Evolutionary conservation across 2,797 vertebrate species (phyloP).

Genomic region (Pempheris klunzingeri): DNA sequence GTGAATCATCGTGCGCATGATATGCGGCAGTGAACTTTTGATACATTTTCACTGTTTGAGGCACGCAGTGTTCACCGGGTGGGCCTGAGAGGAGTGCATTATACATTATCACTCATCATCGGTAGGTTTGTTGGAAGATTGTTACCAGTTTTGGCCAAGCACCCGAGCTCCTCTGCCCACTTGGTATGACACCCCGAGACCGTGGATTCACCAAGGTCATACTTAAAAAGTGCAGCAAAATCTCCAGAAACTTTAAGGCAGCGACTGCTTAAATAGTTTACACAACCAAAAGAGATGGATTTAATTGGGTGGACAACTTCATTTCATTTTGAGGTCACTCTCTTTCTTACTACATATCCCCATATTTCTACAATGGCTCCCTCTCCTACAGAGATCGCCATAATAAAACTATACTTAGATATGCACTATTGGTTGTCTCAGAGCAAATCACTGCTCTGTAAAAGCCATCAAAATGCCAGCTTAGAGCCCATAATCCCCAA

Average conservation of each 20-base stretch:
- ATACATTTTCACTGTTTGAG: slow-evolving; percentile 4
- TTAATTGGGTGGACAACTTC: slow-evolving; percentile 25
- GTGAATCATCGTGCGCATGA: background rate
- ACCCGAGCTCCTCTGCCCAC: background rate
- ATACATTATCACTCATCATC: background rate
- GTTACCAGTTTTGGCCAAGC: background rate
- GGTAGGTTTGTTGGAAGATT: slow-evolving; percentile 5
- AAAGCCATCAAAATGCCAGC: slow-evolving; percentile 64
- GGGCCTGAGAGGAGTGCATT: background rate
- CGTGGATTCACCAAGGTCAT: background rate
- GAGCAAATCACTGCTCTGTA: slow-evolving; percentile 50
- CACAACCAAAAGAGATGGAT: slow-evolving; percentile 29
- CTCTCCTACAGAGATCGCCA: background rate
- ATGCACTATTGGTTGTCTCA: slow-evolving; percentile 38
- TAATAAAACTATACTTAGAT: slow-evolving; percentile 39
- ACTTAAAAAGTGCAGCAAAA: background rate
- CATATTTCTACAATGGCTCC: slow-evolving; percentile 15
- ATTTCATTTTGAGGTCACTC: slow-evolving; percentile 20
- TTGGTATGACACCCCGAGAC: background rate
- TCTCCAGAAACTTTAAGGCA: background rate
- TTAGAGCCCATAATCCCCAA: slow-evolving; percentile 65
- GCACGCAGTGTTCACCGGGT: background rate
- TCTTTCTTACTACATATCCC: background rate
- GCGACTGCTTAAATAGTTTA: slow-evolving; percentile 9
- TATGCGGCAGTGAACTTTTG: background rate